These are phyloP conservation scores for Zophobas morio DNA, from an alignment of 1,140 invertebrate species.

Conservation along the genomic window DNA sequence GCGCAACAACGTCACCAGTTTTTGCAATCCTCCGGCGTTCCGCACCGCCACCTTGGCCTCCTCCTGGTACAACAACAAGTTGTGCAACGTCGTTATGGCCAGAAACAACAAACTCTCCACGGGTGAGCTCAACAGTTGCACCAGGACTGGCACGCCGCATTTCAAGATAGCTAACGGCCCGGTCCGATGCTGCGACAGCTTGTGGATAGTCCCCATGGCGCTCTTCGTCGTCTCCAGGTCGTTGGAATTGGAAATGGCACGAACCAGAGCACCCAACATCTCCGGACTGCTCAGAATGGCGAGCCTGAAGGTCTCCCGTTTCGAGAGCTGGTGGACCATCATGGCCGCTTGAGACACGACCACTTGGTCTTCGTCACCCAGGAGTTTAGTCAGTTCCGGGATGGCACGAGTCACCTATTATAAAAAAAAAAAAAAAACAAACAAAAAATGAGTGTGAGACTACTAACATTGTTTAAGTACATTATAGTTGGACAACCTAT, in stretches of 20 bases:
- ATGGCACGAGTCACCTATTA: constrained; percentile 10
- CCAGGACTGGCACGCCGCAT: constrained; percentile 95
- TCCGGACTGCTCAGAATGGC: constrained; percentile 96
- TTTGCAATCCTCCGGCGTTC: constrained; percentile 95
- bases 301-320: constrained; percentile 22
- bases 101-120: constrained; percentile 99
- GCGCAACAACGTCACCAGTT: constrained; percentile 97
- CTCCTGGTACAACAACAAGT: constrained; percentile 96
- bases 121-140: constrained; percentile 95
- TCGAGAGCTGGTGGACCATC: constrained; percentile 39
- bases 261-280: constrained; percentile 95
- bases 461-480: no score
- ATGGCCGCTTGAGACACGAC: constrained; percentile 45
- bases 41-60: constrained; percentile 98
- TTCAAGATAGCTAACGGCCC: constrained; percentile 98
- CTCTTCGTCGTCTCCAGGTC: constrained; percentile 95
- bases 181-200: constrained; percentile 97
- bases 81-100: constrained; percentile 98
- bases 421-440: no score
- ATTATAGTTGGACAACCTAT: no score
- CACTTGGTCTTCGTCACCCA: constrained; percentile 44
- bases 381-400: constrained; percentile 25
- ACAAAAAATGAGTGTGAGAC: no score
- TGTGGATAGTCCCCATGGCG: constrained; percentile 78
- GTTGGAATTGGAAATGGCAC: constrained; percentile 95